Evolutionary conservation across 2,113 vertebrate species (phyloP).

Genomic region (Chaetodon auriga): DNA sequence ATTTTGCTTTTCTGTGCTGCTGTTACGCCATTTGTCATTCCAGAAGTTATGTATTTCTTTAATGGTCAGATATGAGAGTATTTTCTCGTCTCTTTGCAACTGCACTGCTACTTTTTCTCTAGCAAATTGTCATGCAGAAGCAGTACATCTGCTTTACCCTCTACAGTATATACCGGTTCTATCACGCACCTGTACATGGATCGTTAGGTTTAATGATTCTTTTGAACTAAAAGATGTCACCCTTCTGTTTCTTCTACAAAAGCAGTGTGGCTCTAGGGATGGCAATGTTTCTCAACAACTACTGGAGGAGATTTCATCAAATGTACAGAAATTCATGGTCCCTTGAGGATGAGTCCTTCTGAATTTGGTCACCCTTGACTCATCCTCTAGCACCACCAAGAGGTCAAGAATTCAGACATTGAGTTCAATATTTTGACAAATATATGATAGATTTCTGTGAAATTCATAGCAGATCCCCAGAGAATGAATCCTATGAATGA

Average conservation of each 20-base stretch:
- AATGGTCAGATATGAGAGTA: slow-evolving; percentile 38
- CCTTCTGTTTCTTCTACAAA: not conserved
- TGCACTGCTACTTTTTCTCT: slow-evolving; percentile 25
- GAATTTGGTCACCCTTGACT: not conserved
- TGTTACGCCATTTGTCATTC: slow-evolving; percentile 53
- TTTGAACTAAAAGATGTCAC: not conserved
- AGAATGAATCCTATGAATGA: not conserved
- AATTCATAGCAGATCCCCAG: not conserved
- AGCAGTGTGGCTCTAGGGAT: not conserved
- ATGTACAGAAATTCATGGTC: not conserved
- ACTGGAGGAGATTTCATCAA: not conserved
- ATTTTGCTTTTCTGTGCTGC: slow-evolving; percentile 41
- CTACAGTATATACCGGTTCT: not conserved
- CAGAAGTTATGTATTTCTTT: slow-evolving; percentile 44
- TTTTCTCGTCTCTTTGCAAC: slow-evolving; percentile 8
- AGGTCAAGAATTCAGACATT: not conserved
- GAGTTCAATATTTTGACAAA: not conserved
- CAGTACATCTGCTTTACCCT: not conserved
- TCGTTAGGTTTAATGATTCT: not conserved
- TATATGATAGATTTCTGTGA: not conserved
- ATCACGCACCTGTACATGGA: not conserved
- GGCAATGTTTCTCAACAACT: not conserved
- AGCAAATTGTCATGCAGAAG: slow-evolving; percentile 8
- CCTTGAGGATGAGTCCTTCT: not conserved
- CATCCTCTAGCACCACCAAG: not conserved